Conservation (phyloP, 2,113 vertebrate genomes). For the Oreochromis aureus region DNA sequence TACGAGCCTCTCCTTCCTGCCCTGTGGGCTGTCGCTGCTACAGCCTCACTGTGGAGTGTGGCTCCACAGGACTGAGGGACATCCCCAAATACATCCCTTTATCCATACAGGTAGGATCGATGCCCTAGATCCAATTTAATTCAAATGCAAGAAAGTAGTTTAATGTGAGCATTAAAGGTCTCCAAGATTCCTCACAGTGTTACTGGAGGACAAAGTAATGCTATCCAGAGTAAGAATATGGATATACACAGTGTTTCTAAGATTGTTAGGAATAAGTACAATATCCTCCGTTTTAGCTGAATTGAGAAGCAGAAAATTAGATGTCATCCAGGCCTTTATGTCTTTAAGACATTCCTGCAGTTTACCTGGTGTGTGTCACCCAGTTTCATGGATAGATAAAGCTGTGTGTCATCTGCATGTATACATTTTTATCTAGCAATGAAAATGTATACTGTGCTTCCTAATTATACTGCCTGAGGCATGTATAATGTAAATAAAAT, state of each 20-base stretch:
- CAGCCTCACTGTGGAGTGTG: slow-evolving; percentile 88
- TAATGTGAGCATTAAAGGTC: background rate
- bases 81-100: slow-evolving; percentile 74
- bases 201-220: background rate
- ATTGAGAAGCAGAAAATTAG: background rate
- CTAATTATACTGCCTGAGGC: background rate
- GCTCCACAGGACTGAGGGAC: slow-evolving; percentile 74
- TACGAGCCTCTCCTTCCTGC: slow-evolving; percentile 53
- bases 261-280: background rate
- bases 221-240: background rate
- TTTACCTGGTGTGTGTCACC: background rate
- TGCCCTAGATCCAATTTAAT: background rate
- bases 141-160: background rate
- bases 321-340: background rate
- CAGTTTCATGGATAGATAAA: background rate
- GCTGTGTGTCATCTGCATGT: background rate
- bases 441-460: background rate
- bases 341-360: background rate
- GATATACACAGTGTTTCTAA: background rate
- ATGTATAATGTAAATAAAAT: background rate
- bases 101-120: slow-evolving; percentile 72
- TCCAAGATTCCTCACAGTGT: background rate
- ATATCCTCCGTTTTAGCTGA: background rate
- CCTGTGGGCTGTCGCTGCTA: slow-evolving; percentile 82
- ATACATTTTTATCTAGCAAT: background rate